phyloP scores from a whole-genome alignment of 2,888 invertebrate species.

The Micoletzkya japonica region DNA sequence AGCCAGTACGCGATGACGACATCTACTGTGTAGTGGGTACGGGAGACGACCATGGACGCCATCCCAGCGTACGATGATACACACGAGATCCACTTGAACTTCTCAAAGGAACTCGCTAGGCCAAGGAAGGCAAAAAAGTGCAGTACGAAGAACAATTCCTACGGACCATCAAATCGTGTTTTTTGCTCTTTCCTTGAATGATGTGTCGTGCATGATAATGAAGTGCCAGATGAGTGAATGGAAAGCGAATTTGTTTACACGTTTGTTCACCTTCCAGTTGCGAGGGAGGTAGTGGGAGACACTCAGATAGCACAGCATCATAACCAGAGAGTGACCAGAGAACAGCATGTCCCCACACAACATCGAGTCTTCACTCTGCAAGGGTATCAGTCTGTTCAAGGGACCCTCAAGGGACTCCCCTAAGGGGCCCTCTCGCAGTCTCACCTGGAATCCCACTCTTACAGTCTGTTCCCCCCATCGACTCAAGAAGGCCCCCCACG shows the following conservation, averaged over 20 bases:
- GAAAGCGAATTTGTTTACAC: not conserved
- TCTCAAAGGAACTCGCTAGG: not conserved
- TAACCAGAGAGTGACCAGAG: slow-evolving; percentile 53
- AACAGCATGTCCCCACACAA: slow-evolving; percentile 56
- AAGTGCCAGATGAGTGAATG: slow-evolving; percentile 1
- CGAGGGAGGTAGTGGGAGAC: slow-evolving; percentile 48
- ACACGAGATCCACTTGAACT: slow-evolving; percentile 14
- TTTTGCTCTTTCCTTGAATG: too few relatives aligned
- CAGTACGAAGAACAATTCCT: too few relatives aligned
- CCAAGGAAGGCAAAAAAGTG: too few relatives aligned
- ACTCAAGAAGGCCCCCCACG: not conserved
- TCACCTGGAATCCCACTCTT: slow-evolving; percentile 21
- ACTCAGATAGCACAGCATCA: slow-evolving; percentile 46
- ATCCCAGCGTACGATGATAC: slow-evolving; percentile 34
- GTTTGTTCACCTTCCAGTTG: slow-evolving; percentile 14
- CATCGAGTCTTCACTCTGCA: slow-evolving; percentile 31
- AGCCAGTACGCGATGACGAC: slow-evolving; percentile 54
- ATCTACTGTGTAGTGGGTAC: slow-evolving; percentile 55
- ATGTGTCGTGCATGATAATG: too few relatives aligned
- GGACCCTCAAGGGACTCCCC: not conserved
- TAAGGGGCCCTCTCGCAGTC: not conserved
- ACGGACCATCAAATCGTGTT: too few relatives aligned
- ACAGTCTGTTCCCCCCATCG: slow-evolving; percentile 21
- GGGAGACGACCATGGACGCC: slow-evolving; percentile 49
- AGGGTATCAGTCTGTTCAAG: not conserved